Base-by-base conservation (phyloP, 2,797 vertebrate species). In the Tinamus major region DNA sequence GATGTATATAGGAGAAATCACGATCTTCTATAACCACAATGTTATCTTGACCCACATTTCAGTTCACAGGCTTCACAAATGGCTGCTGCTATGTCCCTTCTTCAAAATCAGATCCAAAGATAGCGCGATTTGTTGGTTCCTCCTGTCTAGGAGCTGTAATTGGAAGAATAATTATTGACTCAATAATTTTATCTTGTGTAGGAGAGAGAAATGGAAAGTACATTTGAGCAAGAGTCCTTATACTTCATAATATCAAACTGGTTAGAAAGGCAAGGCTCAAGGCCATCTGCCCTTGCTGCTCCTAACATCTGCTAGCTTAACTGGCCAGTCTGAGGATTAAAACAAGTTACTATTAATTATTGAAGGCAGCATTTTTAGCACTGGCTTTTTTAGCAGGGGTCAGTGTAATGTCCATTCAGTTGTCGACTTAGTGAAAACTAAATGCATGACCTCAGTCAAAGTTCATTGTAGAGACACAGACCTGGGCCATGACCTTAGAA, bases 291-390 rank as follows among this genome's bases (percentile, higher is more conserved):
- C 94, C 91, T 87, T 69, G 93, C 88, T 87, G 74, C 78, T 79
- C 87, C 75, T 64, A 92, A 95, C 98, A 98, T 97, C 98, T 98
- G 98, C 94, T 96, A 59, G 72, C 76, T 67, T 89, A 68, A 46
- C 55, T 51, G 85, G 58, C 59, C 90, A 31, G 68, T 87, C 89
- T 82, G 79, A 94, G 94, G 91, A 91, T 67, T 90, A 92, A 92
- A 85, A 92, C 21, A 10, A 78, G 64, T 70, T 62, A 35, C 87
- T 72, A 68, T 69, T 65, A 46, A 76, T 79, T 75, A 71, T 74
- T n/a, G 64, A 74, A 69, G 87, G 93, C 91, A 92, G 83, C 70
- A 29, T 85, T 93, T 70, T 35, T 87, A 55, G 85, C 68, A 46
- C 62, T 56, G 93, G 48, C 56, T 89, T 37, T 74, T 61, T 76